Conservation (phyloP, 2,888 invertebrate genomes). For the Galerucella pusilla region DNA sequence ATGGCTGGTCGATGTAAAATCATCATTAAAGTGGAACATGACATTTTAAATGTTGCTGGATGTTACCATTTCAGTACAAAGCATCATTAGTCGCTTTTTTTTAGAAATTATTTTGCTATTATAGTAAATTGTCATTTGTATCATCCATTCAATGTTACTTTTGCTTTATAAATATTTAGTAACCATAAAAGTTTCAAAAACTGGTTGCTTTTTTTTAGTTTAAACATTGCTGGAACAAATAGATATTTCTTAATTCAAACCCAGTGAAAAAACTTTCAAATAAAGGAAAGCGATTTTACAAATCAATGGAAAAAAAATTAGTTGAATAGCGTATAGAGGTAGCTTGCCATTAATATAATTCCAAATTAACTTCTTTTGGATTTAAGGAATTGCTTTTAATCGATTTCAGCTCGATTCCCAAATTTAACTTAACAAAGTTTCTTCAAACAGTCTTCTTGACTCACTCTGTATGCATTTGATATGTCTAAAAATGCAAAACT, state of each 20-base stretch:
- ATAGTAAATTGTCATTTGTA: neutral
- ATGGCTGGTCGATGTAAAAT: neutral
- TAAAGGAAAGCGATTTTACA: neutral
- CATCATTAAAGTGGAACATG: neutral
- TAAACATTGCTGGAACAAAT: neutral
- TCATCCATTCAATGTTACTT: neutral
- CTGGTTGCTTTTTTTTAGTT: neutral
- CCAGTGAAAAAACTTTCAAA: constrained; percentile 1
- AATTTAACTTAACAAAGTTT: neutral
- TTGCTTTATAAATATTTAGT: neutral
- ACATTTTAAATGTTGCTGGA: neutral
- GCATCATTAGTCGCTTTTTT: neutral
- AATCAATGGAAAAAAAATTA: neutral
- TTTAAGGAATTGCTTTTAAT: neutral
- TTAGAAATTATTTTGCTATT: neutral
- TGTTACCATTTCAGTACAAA: constrained; percentile 5
- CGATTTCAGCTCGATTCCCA: neutral
- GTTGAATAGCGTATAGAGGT: constrained; percentile 22
- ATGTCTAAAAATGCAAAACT: too few relatives aligned
- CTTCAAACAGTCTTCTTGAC: too few relatives aligned
- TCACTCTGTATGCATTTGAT: too few relatives aligned
- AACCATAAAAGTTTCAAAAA: neutral
- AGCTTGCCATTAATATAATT: constrained; percentile 29
- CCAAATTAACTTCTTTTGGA: neutral
- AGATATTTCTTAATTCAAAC: constrained; percentile 5